Percentiles rank a stretch among this genome's conserved stretches.
phyloP scores from a whole-genome alignment of 1,140 invertebrate genomes.

The Caenorhabditis briggsae region DNA sequence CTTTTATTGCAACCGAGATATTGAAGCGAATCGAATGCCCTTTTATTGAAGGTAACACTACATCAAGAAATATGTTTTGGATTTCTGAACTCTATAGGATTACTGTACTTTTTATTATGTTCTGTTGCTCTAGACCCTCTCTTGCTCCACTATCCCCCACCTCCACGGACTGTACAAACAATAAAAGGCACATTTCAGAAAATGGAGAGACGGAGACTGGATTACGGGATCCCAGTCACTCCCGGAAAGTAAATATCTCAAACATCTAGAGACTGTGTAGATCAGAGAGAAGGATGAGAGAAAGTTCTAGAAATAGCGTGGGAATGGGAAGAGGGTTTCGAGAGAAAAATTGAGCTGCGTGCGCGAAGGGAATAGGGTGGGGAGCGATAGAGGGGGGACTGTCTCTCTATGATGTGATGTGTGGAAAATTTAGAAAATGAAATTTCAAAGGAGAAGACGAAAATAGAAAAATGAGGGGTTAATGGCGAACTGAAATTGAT shows the following conservation, averaged over 20 bases:
- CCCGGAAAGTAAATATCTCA: constrained; percentile 20
- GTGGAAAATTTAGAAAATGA: constrained; percentile 14
- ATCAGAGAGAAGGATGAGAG: background rate
- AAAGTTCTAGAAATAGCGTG: background rate
- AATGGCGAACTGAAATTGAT: too few relatives aligned
- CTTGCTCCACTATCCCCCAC: background rate
- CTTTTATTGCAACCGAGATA: too few relatives aligned
- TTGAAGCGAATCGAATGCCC: too few relatives aligned
- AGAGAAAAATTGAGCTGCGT: constrained; percentile 42
- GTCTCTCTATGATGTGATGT: constrained; percentile 31
- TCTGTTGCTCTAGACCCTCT: background rate
- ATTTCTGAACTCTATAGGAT: constrained; percentile 23
- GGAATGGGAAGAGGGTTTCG: background rate
- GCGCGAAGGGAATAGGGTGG: background rate
- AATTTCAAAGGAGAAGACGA: too few relatives aligned
- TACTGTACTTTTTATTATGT: constrained; percentile 19
- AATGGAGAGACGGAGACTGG: constrained; percentile 24
- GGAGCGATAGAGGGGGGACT: background rate
- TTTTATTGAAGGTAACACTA: too few relatives aligned
- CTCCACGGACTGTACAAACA: constrained; percentile 45
- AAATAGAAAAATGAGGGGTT: too few relatives aligned
- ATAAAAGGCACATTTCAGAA: constrained; percentile 18
- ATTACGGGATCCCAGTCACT: constrained; percentile 24
- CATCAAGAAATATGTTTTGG: background rate
- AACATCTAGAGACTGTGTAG: background rate